Base-by-base conservation (phyloP, 2,888 invertebrate genomes). In the Tortricodes alternella region DNA sequence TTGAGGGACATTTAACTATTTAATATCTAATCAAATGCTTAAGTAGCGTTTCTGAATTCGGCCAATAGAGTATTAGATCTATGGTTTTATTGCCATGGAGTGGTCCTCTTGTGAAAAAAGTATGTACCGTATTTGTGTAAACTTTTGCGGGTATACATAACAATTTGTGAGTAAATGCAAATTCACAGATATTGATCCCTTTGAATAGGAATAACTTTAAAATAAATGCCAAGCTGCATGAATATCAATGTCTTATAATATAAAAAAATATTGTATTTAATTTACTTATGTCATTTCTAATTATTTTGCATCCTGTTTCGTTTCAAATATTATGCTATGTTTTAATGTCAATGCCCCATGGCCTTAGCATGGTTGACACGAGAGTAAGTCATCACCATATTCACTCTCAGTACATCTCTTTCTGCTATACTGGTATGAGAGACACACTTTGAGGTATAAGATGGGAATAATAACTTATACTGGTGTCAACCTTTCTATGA, bases 61-160 rank as follows among this genome's bases (percentile, higher is more conserved):
- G 6, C 15, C 32, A 29, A 49, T 32, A 21, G n/a, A 11, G 11
- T 51, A 41, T 46, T 8, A 32, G 23, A 39, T 34, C 16, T 46
- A 53, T 39, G 18, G 38, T 23, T 39, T 66, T 70, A 73, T 71
- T 70, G 71, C 70, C 67, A 62, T 62, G 52, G 21, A 62, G 62
- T 73, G 76, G 74, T 73, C 73, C 74, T 39, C 52, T 51, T 51
- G 51, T 43, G 19, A 44, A 62, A 60, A 56, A 65, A 37, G 8
- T 34, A 43, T 34, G 41, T 55, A 38, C 32, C 23, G 11, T 15
- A 13, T 7, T 34, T 34, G 13, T 24, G 38, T 15, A 38, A 53
- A 23, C 32, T 11, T 37, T 46, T 13, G 37, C 32, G 38, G 39
- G 16, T 46, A 53, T 13, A 27, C 15, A n/a, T 50, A 50, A 29